These are phyloP conservation scores for Clinocottus analis DNA, from an alignment of 2,113 vertebrate species.

Conservation along the genomic window DNA sequence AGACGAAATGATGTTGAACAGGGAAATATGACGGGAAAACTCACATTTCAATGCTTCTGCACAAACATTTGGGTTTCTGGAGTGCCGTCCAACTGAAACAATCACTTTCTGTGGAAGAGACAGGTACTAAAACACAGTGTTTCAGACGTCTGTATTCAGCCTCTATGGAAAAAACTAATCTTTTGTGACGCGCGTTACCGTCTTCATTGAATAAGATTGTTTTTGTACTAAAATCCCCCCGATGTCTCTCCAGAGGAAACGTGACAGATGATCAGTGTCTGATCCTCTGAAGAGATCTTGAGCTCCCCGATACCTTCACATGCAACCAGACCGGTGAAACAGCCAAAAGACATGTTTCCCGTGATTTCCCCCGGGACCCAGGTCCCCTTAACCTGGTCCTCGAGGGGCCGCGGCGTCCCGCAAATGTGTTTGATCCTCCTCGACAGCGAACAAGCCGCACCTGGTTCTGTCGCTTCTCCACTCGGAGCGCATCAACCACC, in stretches of 20 bases:
- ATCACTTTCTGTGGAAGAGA: too few species aligned
- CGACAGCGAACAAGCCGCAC: conserved; percentile 32
- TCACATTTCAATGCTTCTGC: too few species aligned
- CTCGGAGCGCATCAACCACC: conserved; percentile 24
- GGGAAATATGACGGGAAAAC: too few species aligned
- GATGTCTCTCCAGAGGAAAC: neutral
- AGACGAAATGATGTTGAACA: too few species aligned
- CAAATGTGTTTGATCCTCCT: conserved; percentile 37
- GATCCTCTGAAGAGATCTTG: neutral
- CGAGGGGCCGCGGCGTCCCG: conserved; percentile 6
- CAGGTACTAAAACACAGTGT: too few species aligned
- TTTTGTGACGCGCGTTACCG: neutral
- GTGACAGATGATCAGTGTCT: neutral
- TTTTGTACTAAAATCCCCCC: neutral
- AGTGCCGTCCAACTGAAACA: too few species aligned
- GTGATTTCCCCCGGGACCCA: neutral
- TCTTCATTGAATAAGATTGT: neutral
- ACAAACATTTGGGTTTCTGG: too few species aligned
- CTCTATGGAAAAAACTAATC: too few species aligned
- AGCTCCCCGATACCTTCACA: neutral
- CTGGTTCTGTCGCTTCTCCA: conserved; percentile 19
- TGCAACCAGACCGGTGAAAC: neutral
- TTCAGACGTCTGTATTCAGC: too few species aligned
- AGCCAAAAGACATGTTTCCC: neutral
- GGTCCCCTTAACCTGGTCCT: conserved; percentile 2